Percentiles rank a stretch among this genome's conserved stretches.
Evolutionary conservation across 2,113 vertebrate species (phyloP).

Genomic region (Numenius arquata): DNA sequence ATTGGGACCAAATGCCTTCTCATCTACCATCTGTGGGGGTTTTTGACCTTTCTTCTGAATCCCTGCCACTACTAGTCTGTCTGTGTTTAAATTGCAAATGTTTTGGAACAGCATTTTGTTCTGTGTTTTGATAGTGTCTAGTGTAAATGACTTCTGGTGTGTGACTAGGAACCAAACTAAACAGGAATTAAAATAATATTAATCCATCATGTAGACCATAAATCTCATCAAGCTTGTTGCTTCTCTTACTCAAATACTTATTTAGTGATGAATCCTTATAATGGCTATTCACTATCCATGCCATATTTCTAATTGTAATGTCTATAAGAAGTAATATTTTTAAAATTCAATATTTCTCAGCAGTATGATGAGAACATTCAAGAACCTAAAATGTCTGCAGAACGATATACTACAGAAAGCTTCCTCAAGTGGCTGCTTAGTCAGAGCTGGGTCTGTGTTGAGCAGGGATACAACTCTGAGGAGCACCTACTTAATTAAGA

Average conservation of each 20-base stretch:
- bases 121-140: background rate
- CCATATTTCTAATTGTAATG: background rate
- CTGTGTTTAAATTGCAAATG: background rate
- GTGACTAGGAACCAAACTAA: background rate
- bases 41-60: background rate
- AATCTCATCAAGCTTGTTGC: background rate
- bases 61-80: background rate
- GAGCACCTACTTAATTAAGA: background rate
- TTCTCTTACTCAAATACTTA: background rate
- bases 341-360: background rate
- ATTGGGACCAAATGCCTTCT: background rate
- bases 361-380: background rate
- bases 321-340: background rate
- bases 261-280: background rate
- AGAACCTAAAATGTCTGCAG: background rate
- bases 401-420: background rate
- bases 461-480: background rate
- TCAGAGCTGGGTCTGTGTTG: background rate
- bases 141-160: background rate
- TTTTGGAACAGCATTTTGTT: background rate
- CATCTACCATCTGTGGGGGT: background rate
- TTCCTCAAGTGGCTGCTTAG: background rate
- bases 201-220: background rate
- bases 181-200: background rate
- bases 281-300: background rate